Evolutionary conservation across 2,797 vertebrate species (phyloP).

Genomic region (Oceanodroma leucorhoa): DNA sequence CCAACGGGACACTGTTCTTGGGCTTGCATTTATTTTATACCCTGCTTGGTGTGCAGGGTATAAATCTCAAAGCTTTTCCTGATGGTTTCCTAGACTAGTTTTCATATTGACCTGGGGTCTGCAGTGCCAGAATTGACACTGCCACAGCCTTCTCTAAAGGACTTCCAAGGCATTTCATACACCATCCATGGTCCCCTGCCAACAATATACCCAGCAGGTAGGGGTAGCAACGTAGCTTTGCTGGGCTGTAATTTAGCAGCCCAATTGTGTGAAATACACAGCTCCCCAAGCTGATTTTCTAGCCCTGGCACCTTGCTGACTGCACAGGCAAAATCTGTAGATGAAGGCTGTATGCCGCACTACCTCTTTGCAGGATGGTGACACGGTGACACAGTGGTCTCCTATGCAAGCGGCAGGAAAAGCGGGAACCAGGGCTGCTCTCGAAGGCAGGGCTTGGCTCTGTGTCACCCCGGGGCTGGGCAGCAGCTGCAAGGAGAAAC

Average conservation of each 20-base stretch:
- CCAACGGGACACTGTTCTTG: neutral
- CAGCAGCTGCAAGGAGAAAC: neutral
- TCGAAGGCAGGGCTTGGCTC: neutral
- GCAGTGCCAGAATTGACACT: neutral
- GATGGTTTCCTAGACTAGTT: neutral
- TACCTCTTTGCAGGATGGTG: neutral
- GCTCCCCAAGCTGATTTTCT: neutral
- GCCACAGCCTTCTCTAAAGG: neutral
- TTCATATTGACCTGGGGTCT: neutral
- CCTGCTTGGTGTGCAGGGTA: neutral
- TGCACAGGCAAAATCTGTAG: neutral
- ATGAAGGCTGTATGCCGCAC: neutral
- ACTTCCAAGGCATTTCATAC: neutral
- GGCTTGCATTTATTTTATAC: neutral
- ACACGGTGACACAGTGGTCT: neutral
- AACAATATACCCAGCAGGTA: accelerated
- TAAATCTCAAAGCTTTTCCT: neutral
- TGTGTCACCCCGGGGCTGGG: neutral
- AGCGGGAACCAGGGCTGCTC: neutral
- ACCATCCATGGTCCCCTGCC: accelerated
- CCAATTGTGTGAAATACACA: neutral
- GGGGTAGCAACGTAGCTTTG: neutral
- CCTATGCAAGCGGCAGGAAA: neutral
- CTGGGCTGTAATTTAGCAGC: neutral
- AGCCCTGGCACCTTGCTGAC: neutral